Conservation (phyloP, 2,888 invertebrate genomes). For the Myopa testacea region DNA sequence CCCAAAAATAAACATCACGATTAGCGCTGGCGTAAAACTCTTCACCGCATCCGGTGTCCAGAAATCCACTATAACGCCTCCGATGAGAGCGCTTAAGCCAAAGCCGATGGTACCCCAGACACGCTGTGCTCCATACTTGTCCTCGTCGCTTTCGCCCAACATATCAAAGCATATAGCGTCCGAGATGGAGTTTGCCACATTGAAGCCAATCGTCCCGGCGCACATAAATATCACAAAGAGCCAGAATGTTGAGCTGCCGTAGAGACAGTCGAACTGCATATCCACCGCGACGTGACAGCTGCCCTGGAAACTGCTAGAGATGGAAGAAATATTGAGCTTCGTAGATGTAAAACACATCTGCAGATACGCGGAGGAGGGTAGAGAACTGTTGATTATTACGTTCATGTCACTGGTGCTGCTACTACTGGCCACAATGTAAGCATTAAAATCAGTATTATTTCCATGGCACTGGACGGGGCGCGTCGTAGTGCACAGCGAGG, state of each 20-base stretch:
- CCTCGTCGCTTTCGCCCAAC: constrained; percentile 77
- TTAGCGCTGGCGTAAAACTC: constrained; percentile 78
- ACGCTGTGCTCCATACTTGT: constrained; percentile 81
- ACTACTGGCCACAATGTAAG: constrained; percentile 46
- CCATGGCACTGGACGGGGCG: constrained; percentile 49
- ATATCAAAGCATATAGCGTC: constrained; percentile 93
- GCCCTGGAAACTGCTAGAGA: constrained; percentile 34
- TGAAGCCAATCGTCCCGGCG: constrained; percentile 82
- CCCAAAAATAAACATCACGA: constrained; percentile 76
- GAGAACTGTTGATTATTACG: constrained; percentile 30
- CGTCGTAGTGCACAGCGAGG: constrained; percentile 48
- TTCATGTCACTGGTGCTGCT: constrained; percentile 4
- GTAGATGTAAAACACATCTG: constrained; percentile 41
- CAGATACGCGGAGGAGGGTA: constrained; percentile 17
- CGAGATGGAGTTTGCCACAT: constrained; percentile 86
- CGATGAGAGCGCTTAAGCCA: constrained; percentile 78
- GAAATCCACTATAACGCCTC: constrained; percentile 78
- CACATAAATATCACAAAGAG: constrained; percentile 79
- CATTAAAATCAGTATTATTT: constrained; percentile 41
- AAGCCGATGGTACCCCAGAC: constrained; percentile 88
- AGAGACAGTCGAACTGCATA: constrained; percentile 67
- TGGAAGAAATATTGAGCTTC: not conserved
- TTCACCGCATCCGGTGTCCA: constrained; percentile 73
- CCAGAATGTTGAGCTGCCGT: constrained; percentile 78
- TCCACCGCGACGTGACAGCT: constrained; percentile 48